These are phyloP conservation scores for Paraplagusia blochii DNA, from an alignment of 2,113 vertebrate species.

Conservation along the genomic window DNA sequence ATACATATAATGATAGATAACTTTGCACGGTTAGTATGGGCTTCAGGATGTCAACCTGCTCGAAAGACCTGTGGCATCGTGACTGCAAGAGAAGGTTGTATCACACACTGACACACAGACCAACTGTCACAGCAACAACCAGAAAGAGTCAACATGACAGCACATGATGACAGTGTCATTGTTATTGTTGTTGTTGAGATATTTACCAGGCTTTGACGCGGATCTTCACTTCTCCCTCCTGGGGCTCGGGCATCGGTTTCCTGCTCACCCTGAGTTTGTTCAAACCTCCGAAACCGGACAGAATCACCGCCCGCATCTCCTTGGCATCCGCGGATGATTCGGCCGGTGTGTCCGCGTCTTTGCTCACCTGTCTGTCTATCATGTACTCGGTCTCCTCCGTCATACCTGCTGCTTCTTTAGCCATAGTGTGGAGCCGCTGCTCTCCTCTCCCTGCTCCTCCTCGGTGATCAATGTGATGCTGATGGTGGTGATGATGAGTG, in stretches of 20 bases:
- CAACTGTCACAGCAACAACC: too few relatives aligned
- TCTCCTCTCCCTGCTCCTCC: conserved; percentile 20
- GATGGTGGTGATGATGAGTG: conserved; percentile 37
- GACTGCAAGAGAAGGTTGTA: conserved; percentile 2
- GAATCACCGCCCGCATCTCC: conserved; percentile 92
- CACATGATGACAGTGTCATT: not conserved
- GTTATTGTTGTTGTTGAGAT: not conserved
- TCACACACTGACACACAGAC: not conserved
- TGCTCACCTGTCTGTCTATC: conserved; percentile 82
- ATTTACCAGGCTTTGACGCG: conserved; percentile 95
- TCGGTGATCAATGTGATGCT: conserved; percentile 33
- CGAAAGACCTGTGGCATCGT: conserved; percentile 9
- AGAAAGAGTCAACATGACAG: too few relatives aligned
- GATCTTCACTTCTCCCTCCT: conserved; percentile 93
- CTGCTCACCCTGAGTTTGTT: conserved; percentile 92
- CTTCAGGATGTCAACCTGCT: too few relatives aligned
- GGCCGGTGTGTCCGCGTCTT: conserved; percentile 58
- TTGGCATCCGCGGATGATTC: conserved; percentile 76
- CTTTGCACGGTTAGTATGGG: too few relatives aligned
- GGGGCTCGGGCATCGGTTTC: conserved; percentile 91
- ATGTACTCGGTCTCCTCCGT: conserved; percentile 86
- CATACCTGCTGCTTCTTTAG: conserved; percentile 85
- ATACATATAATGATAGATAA: too few relatives aligned
- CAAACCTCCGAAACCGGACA: conserved; percentile 90
- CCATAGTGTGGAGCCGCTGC: conserved; percentile 75